phyloP scores from a whole-genome alignment of 2,888 invertebrate species.

The Eupeodes luniger region DNA sequence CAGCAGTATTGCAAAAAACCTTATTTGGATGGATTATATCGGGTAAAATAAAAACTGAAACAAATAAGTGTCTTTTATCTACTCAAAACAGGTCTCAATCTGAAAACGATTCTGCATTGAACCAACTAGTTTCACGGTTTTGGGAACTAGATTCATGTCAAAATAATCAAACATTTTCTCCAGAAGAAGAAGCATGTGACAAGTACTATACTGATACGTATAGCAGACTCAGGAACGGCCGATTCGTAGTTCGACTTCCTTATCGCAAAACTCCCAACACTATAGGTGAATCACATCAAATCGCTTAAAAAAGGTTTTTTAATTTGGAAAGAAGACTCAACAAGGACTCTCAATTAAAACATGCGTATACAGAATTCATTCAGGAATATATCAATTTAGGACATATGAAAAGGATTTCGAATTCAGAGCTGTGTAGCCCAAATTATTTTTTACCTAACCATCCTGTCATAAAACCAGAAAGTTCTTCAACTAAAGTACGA shows the following conservation, averaged over 20 bases:
- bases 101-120: neutral
- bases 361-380: constrained; percentile 6
- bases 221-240: too few species aligned
- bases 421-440: neutral
- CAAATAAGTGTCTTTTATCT: constrained; percentile 1
- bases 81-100: neutral
- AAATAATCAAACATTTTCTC: too few species aligned
- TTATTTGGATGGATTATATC: constrained; percentile 18
- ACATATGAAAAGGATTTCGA: constrained; percentile 11
- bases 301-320: neutral
- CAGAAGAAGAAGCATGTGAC: too few species aligned
- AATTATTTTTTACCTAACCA: constrained; percentile 15
- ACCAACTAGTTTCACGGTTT: constrained; percentile 18
- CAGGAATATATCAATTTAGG: constrained; percentile 5
- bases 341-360: constrained; percentile 33
- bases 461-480: constrained; percentile 22
- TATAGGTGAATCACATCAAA: constrained; percentile 8
- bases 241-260: constrained; percentile 5
- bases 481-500: constrained; percentile 30
- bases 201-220: neutral
- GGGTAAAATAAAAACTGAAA: constrained; percentile 15
- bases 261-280: neutral
- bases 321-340: constrained; percentile 42
- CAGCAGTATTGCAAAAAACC: constrained; percentile 27
- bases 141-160: constrained; percentile 23